A percentile compares a stretch with the other conserved stretches of the same genome.
Evolutionary conservation across 1,140 invertebrate genomes (phyloP).

Genomic region (Schlechtendalia chinensis): DNA sequence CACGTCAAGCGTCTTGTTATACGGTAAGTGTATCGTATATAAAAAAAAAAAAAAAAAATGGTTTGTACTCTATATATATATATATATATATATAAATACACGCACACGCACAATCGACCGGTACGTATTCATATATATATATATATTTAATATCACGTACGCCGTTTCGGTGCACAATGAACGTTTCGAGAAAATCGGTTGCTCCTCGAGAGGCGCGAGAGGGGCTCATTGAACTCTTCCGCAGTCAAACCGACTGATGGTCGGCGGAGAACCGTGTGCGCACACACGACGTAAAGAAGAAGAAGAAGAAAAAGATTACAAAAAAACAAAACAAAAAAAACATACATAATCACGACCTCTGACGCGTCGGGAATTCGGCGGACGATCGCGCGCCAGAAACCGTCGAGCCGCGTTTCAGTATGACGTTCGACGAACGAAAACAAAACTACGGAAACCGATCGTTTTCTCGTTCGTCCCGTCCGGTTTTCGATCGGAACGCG

Average conservation of each 20-base stretch:
- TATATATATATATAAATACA: background rate
- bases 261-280: background rate
- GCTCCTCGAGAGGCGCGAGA: slow-evolving; percentile 23
- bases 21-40: slow-evolving; percentile 21
- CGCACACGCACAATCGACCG: background rate
- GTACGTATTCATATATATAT: background rate
- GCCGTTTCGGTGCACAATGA: background rate
- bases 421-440: background rate
- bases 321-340: background rate
- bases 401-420: background rate
- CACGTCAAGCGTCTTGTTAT: slow-evolving; percentile 19
- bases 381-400: background rate
- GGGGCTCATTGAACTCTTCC: slow-evolving; percentile 39
- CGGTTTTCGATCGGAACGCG: too few relatives aligned
- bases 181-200: slow-evolving; percentile 19
- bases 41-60: too few relatives aligned
- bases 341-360: slow-evolving; percentile 24
- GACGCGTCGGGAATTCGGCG: background rate
- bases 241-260: slow-evolving; percentile 23
- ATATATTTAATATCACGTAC: background rate
- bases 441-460: background rate
- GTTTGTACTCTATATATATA: too few relatives aligned
- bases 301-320: background rate
- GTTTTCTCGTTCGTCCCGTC: too few relatives aligned
- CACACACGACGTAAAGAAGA: background rate